These are phyloP conservation scores for Marcusenius ussheri DNA, from an alignment of 2,113 vertebrate genomes.

Conservation along the genomic window DNA sequence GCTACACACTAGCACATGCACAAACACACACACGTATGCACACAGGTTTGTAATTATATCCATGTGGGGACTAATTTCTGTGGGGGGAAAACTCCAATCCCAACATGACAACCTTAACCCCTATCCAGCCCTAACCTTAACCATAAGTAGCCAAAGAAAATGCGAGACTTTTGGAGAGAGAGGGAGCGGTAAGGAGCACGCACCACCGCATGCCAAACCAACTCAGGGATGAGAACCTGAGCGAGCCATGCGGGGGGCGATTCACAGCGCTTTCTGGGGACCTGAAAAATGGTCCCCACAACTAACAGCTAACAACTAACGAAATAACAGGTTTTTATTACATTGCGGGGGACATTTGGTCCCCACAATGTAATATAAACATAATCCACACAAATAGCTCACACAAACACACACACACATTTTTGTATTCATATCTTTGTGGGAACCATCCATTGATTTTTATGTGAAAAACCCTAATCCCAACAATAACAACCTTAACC, in stretches of 20 bases:
- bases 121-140: not conserved
- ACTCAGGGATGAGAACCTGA: too few relatives aligned
- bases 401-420: not conserved
- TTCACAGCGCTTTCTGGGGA: too few relatives aligned
- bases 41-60: not conserved
- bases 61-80: not conserved
- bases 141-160: not conserved
- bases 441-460: not conserved
- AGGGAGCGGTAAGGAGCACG: too few relatives aligned
- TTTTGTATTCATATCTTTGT: not conserved
- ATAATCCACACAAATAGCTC: not conserved
- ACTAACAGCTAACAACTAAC: too few relatives aligned
- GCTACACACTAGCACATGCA: not conserved
- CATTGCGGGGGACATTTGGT: too few relatives aligned
- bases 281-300: too few relatives aligned
- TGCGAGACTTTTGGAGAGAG: too few relatives aligned
- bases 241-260: too few relatives aligned
- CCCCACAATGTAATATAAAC: too few relatives aligned
- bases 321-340: too few relatives aligned
- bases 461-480: not conserved
- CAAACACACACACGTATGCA: not conserved
- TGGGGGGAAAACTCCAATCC: not conserved
- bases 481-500: not conserved
- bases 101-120: not conserved
- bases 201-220: too few relatives aligned